phyloP scores from a whole-genome alignment of 1,140 invertebrate species.

The Ctenoplectra terminalis region DNA sequence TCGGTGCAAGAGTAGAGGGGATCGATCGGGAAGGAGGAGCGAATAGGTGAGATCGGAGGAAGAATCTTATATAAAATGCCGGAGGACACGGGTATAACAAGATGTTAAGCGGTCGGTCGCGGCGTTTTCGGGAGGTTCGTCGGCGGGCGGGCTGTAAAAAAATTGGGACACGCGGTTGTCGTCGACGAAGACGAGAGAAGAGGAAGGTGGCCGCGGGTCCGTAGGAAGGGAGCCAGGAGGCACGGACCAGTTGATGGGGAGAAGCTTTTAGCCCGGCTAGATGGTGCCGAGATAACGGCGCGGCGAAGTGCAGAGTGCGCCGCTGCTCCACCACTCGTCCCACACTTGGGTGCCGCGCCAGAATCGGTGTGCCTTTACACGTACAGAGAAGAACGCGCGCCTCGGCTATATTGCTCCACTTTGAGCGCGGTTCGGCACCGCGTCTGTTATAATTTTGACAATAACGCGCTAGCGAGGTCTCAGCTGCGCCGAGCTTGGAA shows the following conservation, averaged over 20 bases:
- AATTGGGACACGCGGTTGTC: constrained; percentile 72
- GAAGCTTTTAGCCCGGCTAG: constrained; percentile 83
- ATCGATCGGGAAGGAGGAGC: constrained; percentile 27
- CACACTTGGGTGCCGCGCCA: not conserved
- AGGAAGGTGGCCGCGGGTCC: constrained; percentile 39
- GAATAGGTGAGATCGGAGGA: constrained; percentile 21
- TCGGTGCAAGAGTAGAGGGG: not conserved
- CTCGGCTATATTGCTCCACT: constrained; percentile 31
- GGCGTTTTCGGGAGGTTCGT: constrained; percentile 59
- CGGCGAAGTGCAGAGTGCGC: constrained; percentile 78
- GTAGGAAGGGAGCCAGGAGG: constrained; percentile 54
- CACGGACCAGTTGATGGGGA: constrained; percentile 79
- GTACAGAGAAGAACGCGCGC: too few species aligned
- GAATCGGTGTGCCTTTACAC: not conserved
- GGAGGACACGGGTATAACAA: constrained; percentile 61
- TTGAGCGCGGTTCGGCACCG: constrained; percentile 15
- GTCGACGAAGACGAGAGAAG: constrained; percentile 25
- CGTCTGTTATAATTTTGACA: constrained; percentile 48
- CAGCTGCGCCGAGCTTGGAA: not conserved
- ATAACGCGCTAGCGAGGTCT: constrained; percentile 9
- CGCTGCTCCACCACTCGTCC: constrained; percentile 54
- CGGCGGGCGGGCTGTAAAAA: constrained; percentile 70
- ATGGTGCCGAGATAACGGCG: constrained; percentile 83
- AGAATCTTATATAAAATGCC: constrained; percentile 49
- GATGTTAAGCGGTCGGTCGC: constrained; percentile 74